Evolutionary conservation across 2,888 invertebrate genomes (phyloP).

Genomic region (Drosophila siamana): DNA sequence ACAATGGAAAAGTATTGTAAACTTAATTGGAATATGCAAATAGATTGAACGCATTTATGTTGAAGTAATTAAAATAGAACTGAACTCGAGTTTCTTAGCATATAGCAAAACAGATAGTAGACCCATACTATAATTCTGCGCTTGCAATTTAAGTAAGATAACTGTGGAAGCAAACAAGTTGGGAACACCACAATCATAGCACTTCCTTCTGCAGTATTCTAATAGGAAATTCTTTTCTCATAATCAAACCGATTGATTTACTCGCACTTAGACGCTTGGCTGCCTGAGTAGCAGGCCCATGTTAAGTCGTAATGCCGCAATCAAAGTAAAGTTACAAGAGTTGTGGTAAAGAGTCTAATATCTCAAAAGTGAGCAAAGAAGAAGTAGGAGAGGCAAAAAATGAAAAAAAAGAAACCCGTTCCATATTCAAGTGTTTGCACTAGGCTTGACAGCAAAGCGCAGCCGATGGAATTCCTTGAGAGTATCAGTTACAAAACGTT

Average conservation of each 20-base stretch:
- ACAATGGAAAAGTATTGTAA: too few relatives aligned
- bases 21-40: too few relatives aligned
- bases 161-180: background rate
- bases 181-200: background rate
- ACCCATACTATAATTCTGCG: too few relatives aligned
- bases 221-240: constrained; percentile 28
- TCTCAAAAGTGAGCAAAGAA: constrained; percentile 10
- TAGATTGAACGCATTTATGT: too few relatives aligned
- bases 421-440: constrained; percentile 69
- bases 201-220: background rate
- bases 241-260: constrained; percentile 32
- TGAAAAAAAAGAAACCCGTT: constrained; percentile 44
- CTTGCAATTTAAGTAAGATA: background rate
- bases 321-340: constrained; percentile 51
- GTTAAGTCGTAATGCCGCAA: constrained; percentile 42
- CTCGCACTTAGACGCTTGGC: constrained; percentile 25
- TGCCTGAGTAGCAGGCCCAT: constrained; percentile 41
- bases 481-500: constrained; percentile 78
- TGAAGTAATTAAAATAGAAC: too few relatives aligned
- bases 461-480: constrained; percentile 64
- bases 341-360: constrained; percentile 38
- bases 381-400: constrained; percentile 1
- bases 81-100: too few relatives aligned
- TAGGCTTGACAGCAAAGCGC: constrained; percentile 68
- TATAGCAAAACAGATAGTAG: too few relatives aligned